These are phyloP conservation scores for Stegodyphus dumicola DNA, from an alignment of 1,140 invertebrate species.

Conservation along the genomic window DNA sequence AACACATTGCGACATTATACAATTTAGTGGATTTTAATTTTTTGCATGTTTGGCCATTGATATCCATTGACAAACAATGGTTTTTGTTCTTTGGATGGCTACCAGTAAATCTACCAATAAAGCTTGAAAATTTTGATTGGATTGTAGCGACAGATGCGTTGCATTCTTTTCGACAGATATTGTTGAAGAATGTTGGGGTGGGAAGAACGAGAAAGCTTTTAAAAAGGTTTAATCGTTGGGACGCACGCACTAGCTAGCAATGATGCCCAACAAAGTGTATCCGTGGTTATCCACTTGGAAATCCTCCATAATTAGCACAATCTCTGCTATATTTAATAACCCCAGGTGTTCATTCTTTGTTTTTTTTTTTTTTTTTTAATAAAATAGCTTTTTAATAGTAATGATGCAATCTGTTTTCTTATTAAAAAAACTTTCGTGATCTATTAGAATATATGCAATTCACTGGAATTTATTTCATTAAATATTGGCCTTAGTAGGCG, in stretches of 20 bases:
- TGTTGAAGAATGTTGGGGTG: too few species aligned
- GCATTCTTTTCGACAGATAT: too few species aligned
- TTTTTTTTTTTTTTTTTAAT: not conserved
- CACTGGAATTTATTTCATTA: not conserved
- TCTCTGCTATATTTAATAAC: conserved; percentile 51
- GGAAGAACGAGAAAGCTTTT: not conserved
- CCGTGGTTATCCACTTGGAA: conserved; percentile 49
- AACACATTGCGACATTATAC: too few species aligned
- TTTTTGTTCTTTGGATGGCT: too few species aligned
- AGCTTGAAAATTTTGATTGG: too few species aligned
- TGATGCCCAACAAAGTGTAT: conserved; percentile 44
- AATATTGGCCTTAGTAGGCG: not conserved
- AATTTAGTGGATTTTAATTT: too few species aligned
- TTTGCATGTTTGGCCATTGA: too few species aligned
- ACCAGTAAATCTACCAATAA: too few species aligned
- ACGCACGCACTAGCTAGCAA: conserved; percentile 24
- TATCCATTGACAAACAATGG: too few species aligned
- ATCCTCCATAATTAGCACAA: conserved; percentile 56
- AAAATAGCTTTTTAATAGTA: not conserved
- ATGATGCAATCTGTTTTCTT: not conserved
- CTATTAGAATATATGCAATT: not conserved
- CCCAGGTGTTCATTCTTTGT: conserved; percentile 26
- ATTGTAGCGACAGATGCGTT: too few species aligned
- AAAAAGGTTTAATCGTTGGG: conserved; percentile 22
- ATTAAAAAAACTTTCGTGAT: not conserved